Percentiles rank a stretch among this genome's conserved stretches.
These are phyloP conservation scores for Betta splendens DNA, from an alignment of 2,797 vertebrate species.

Conservation along the genomic window DNA sequence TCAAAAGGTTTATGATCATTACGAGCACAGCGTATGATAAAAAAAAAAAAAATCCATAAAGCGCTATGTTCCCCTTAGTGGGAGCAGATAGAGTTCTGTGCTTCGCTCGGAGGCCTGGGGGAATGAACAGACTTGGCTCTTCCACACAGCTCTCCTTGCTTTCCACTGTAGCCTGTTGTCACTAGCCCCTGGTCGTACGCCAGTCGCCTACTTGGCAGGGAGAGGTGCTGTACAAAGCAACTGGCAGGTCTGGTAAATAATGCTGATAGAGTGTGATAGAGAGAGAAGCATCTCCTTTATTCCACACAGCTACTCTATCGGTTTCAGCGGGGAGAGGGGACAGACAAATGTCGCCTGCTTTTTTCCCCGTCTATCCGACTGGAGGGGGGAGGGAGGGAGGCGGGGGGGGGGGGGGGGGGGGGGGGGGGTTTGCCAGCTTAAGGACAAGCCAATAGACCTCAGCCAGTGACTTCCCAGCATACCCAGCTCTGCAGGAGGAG, in stretches of 20 bases:
- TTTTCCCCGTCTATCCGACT: slow-evolving; percentile 57
- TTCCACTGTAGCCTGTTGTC: slow-evolving; percentile 84
- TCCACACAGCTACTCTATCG: slow-evolving; percentile 74
- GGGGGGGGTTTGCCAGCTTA: slow-evolving; percentile 64
- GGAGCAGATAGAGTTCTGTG: slow-evolving; percentile 70
- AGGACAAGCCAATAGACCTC: slow-evolving; percentile 64
- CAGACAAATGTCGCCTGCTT: slow-evolving; percentile 62
- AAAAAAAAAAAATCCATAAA: slow-evolving; percentile 55
- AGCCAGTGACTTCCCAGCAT: slow-evolving; percentile 61
- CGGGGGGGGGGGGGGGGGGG: no score
- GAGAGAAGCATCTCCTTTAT: slow-evolving; percentile 79
- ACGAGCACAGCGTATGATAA: slow-evolving; percentile 40
- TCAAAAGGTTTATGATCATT: slow-evolving; percentile 58
- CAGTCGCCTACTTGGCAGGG: slow-evolving; percentile 85
- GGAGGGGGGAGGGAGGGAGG: no score
- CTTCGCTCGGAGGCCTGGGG: slow-evolving; percentile 66
- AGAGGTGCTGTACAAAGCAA: slow-evolving; percentile 82
- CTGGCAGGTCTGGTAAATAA: slow-evolving; percentile 84
- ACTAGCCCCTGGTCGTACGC: slow-evolving; percentile 81
- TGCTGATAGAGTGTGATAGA: slow-evolving; percentile 82
- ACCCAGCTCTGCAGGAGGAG: slow-evolving; percentile 50
- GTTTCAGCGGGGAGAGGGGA: slow-evolving; percentile 59
- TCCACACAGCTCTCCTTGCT: slow-evolving; percentile 77
- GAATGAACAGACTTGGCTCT: slow-evolving; percentile 82
- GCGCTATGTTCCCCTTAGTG: slow-evolving; percentile 51